Conservation (phyloP, 35 echinoderm and acorn worm species). For the Ophiothrix spiculata region DNA sequence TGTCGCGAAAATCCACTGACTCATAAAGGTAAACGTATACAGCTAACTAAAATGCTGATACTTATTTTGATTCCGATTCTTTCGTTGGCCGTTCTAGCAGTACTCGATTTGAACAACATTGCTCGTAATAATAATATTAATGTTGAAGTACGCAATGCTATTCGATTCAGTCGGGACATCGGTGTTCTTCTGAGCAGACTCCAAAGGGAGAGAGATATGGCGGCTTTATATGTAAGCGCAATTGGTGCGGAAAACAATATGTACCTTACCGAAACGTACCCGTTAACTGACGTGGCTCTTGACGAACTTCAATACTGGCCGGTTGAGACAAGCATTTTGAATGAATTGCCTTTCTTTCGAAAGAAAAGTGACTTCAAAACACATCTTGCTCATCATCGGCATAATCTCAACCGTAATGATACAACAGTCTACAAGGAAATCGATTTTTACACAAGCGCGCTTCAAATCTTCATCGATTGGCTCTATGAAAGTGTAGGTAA, state of each 20-base stretch:
- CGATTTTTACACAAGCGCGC: conserved; percentile 56
- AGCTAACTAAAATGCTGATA: conserved; percentile 65
- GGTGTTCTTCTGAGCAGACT: conserved; percentile 67
- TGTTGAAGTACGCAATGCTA: conserved; percentile 45
- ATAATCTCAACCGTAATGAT: conserved; percentile 41
- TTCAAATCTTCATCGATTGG: conserved; percentile 78
- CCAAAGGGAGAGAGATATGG: conserved; percentile 67
- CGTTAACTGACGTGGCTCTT: conserved; percentile 50
- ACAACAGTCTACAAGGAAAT: conserved; percentile 64
- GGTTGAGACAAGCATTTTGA: conserved; percentile 54
- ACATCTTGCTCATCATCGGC: conserved; percentile 47
- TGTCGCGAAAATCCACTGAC: conserved; percentile 65
- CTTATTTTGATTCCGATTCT: conserved; percentile 55
- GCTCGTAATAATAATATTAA: conserved; percentile 40
- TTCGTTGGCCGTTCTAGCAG: conserved; percentile 60
- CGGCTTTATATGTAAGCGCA: conserved; percentile 62
- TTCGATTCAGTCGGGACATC: conserved; percentile 73
- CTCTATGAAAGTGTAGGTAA: conserved; percentile 72
- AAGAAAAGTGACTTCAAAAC: conserved; percentile 56
- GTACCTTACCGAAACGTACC: conserved; percentile 61
- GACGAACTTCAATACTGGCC: conserved; percentile 71
- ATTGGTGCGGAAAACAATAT: conserved; percentile 63
- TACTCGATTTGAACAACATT: conserved; percentile 50
- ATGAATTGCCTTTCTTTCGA: conserved; percentile 59
- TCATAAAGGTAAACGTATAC: conserved; percentile 58